phyloP scores from a whole-genome alignment of 2,113 vertebrate genomes.

The Mus spicilegus region DNA sequence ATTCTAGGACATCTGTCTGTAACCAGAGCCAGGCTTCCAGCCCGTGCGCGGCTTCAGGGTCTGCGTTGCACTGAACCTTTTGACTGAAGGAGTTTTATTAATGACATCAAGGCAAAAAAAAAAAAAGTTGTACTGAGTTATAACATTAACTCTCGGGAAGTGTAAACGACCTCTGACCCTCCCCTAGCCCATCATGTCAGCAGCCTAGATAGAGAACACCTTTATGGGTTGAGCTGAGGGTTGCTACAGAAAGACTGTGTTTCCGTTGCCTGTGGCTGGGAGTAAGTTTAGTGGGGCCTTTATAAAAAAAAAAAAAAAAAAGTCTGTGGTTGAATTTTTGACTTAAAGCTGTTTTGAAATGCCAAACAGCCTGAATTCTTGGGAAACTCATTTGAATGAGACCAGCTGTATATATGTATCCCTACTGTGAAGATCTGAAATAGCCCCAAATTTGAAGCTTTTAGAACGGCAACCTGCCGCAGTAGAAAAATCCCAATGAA shows the following conservation, averaged over 20 bases:
- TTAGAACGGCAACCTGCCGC: not conserved
- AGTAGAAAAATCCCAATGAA: not conserved
- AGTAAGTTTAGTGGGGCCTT: not conserved
- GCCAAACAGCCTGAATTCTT: conserved; percentile 48
- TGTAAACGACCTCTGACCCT: not conserved
- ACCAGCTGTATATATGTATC: not conserved
- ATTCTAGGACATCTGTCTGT: conserved; percentile 50
- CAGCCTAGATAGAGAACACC: not conserved
- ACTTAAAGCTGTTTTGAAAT: conserved; percentile 62
- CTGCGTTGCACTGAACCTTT: not conserved
- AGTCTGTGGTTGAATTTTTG: conserved; percentile 65
- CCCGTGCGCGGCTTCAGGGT: not conserved
- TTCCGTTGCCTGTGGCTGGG: conserved; percentile 38
- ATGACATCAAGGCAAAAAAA: not conserved
- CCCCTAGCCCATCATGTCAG: not conserved
- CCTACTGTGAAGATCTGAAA: not conserved
- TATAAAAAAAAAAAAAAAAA: conserved; percentile 33
- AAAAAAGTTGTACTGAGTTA: not conserved
- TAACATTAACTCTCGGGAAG: not conserved
- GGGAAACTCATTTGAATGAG: conserved; percentile 60
- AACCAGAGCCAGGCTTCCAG: conserved; percentile 26
- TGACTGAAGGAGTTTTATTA: conserved; percentile 37
- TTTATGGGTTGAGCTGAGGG: not conserved
- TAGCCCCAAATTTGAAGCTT: not conserved
- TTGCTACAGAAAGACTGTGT: not conserved